Conservation (phyloP, 2,797 vertebrate species). For the Gambusia yucatana region DNA sequence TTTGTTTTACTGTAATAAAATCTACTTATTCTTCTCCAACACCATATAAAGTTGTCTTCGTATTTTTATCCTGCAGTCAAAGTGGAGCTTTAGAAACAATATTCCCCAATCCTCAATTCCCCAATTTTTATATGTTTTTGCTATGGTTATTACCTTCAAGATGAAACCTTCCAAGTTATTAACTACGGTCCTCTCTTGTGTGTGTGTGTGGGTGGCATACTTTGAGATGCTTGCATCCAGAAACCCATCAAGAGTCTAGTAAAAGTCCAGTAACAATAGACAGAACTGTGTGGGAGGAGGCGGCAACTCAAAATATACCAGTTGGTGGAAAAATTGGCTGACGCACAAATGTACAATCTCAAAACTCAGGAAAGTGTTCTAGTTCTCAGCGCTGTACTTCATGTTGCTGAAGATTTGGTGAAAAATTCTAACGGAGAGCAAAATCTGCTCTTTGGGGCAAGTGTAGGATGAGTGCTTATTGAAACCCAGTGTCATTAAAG, state of each 20-base stretch:
- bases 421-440: neutral
- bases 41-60: constrained; percentile 10
- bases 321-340: constrained; percentile 8
- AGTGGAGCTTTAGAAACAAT: constrained; percentile 29
- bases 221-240: constrained; percentile 10
- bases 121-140: constrained; percentile 20
- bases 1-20: constrained; percentile 21
- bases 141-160: constrained; percentile 19
- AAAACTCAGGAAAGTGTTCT: neutral
- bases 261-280: constrained; percentile 6
- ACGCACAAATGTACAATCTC: neutral
- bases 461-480: neutral
- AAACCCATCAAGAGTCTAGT: constrained; percentile 19
- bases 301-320: constrained; percentile 13
- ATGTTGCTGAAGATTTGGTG: neutral
- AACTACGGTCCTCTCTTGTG: neutral
- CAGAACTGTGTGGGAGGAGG: neutral
- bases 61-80: constrained; percentile 29
- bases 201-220: constrained; percentile 13
- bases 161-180: constrained; percentile 31
- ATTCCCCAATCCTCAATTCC: neutral
- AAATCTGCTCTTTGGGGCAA: constrained; percentile 2
- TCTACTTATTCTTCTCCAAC: constrained; percentile 12
- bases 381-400: neutral
- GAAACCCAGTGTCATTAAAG: neutral